Base-by-base conservation (phyloP, 2,113 vertebrate species). In the Cottus gobio region DNA sequence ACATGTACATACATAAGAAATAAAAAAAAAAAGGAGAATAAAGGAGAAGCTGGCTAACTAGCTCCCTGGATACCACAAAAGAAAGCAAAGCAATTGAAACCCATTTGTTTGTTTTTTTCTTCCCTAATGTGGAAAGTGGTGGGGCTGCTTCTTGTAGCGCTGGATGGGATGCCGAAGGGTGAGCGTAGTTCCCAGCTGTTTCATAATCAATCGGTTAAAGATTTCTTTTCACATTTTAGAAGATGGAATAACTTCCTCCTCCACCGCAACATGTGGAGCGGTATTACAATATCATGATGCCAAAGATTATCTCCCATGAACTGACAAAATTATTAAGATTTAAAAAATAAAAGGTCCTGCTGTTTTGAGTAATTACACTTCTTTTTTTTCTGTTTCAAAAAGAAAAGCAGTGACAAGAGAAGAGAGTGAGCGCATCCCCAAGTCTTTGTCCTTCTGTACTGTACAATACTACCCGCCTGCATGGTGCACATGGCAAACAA, bases 401-500 rank as follows among this genome's bases (percentile, higher is more conserved):
- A 85, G 78, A 93, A 92, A 44, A 90, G 87, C 88, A 79, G 78
- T 82, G 79, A 89, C 72, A 88, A 81, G 82, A 83, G 70, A 85
- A 71, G 80, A 89, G 86, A 90, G 86, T 66, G 85, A 89, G 85
- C 74, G 82, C 85, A 50, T 56, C 85, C 83, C 83, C 82, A 85
- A 90, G 90, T 90, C 84, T 90, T 87, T 90, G 92, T 95, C 93
- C 90, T 85, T 92, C 91, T 92, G 89, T 94, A 91, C 90, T 95
- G 92, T 95, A 95, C 93, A 95, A 94, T 87, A 94, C 90, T 85
- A 92, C 90, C 92, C 88, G 84, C 87, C 92, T 91, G 93, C 90
- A 92, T 77, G 90, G 84, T 87, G 91, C 90, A 80, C 87, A 84
- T 79, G 87, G 90, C 92, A 86, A 94, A 92, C 90, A 95, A 94